These are phyloP conservation scores for Pachydiplax longipennis DNA, from an alignment of 2,888 invertebrate genomes.

Conservation along the genomic window DNA sequence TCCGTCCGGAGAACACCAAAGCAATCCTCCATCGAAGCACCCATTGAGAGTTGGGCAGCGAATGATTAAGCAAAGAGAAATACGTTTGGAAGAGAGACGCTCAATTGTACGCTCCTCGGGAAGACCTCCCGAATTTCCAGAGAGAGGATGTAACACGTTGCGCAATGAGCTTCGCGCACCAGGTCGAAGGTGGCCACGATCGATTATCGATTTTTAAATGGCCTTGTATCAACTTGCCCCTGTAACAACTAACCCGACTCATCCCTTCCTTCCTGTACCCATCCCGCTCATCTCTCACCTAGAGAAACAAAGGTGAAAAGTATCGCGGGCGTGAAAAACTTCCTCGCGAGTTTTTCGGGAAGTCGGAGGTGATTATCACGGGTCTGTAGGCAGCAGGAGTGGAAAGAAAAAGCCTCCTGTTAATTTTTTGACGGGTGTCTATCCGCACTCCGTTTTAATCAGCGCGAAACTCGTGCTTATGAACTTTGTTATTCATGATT, in stretches of 20 bases:
- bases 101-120: no score
- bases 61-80: not conserved
- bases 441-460: not conserved
- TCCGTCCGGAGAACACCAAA: no score
- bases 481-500: not conserved
- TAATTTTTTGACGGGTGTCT: not conserved
- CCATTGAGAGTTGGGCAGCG: not conserved
- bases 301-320: not conserved
- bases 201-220: constrained; percentile 1
- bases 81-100: no score
- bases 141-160: not conserved
- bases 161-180: not conserved
- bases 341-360: not conserved
- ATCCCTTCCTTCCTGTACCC: not conserved
- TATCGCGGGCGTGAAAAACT: not conserved
- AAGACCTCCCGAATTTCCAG: not conserved
- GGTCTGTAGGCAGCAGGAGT: not conserved
- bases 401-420: not conserved
- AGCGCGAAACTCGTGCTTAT: not conserved
- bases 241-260: not conserved
- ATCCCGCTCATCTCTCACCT: not conserved
- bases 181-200: not conserved
- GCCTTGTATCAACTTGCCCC: not conserved
- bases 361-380: not conserved
- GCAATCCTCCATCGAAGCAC: not conserved